Base-by-base conservation (phyloP, 1,140 invertebrate genomes). In the Lordiphosa mommai region DNA sequence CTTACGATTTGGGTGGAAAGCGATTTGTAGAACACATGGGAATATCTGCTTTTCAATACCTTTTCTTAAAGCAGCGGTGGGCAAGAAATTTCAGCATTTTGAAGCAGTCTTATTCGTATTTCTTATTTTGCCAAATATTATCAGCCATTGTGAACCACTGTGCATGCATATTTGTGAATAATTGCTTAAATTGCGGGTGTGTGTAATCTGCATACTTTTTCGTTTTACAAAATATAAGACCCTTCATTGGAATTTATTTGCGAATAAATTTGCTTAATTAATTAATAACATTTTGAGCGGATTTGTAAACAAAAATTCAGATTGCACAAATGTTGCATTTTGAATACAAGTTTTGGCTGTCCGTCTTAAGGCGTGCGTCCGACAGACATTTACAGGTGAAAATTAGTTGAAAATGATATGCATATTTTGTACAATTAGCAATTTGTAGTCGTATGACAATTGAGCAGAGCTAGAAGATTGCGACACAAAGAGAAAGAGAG, bases 401-500 rank as follows among this genome's bases (percentile, higher is more conserved):
- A 37, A 36, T 27, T 27, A 51, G 44, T 29, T 38, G 34, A 27
- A 27, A 27, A 27, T 27, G 23, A 27, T 40, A 20, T 51, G 48
- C 48, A 50, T 50, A 48, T 48, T 46, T 34, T 34, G 46, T 50
- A 52, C 47, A 64, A 64, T 65, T 55, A 49, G 50, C 55, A 37
- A 46, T 55, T 50, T 61, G 30, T 57, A 33, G 34, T 48, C 59
- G 40, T 32, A 50, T 48, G 52, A 67, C 47, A 63, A 50, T 48
- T 40, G 20, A 27, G 38, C 32, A 17, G 32, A 46, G 38, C 13
- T 20, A 27, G 32, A 37, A 27, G 49, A 46, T 32, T 13, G 14
- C 33, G 46, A 46, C 16, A 46, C 20, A 38, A 8, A 20, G 16
- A 23, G 20, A 27, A 30, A 29, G 33, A 17, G 41, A 46, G 47